Evolutionary conservation across 1,140 invertebrate species (phyloP).

Genomic region (Drosophila teissieri): DNA sequence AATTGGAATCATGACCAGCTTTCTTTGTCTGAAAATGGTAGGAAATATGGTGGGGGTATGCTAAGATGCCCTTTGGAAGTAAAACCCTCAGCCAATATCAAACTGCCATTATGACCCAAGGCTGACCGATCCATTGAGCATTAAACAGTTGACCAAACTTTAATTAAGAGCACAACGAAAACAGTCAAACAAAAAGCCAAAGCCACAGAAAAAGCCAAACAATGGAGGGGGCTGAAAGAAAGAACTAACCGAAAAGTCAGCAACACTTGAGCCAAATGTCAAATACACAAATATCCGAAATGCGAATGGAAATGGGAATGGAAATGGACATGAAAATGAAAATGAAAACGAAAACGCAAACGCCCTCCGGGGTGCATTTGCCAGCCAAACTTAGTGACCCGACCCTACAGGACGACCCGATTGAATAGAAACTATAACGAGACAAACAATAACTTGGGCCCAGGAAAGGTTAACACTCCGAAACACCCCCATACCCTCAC

Average conservation of each 20-base stretch:
- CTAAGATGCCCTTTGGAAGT: background rate
- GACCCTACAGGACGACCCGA: constrained; percentile 36
- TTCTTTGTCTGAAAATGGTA: background rate
- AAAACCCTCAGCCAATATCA: constrained; percentile 5
- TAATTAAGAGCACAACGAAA: constrained; percentile 66
- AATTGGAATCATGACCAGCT: background rate
- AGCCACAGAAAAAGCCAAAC: constrained; percentile 11
- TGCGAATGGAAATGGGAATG: constrained; percentile 13
- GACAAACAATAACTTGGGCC: constrained; percentile 37
- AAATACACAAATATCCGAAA: constrained; percentile 74
- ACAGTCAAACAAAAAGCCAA: constrained; percentile 25
- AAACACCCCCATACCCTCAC: background rate
- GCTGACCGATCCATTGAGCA: constrained; percentile 45
- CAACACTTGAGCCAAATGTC: constrained; percentile 82
- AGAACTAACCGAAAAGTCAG: constrained; percentile 77
- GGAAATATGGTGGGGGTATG: too few species aligned
- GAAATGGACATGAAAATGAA: constrained; percentile 28
- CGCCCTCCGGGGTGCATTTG: constrained; percentile 78
- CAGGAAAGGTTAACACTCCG: constrained; percentile 53
- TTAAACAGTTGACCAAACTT: constrained; percentile 72
- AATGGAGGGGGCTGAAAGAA: constrained; percentile 13
- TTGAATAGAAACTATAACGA: constrained; percentile 73
- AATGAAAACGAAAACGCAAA: constrained; percentile 65
- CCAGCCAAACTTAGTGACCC: constrained; percentile 23
- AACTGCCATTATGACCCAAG: constrained; percentile 19